Evolutionary conservation across 2,888 invertebrate species (phyloP), one percentile per base, ranked within the genome.

Genomic region (Brachyptera putata): DNA sequence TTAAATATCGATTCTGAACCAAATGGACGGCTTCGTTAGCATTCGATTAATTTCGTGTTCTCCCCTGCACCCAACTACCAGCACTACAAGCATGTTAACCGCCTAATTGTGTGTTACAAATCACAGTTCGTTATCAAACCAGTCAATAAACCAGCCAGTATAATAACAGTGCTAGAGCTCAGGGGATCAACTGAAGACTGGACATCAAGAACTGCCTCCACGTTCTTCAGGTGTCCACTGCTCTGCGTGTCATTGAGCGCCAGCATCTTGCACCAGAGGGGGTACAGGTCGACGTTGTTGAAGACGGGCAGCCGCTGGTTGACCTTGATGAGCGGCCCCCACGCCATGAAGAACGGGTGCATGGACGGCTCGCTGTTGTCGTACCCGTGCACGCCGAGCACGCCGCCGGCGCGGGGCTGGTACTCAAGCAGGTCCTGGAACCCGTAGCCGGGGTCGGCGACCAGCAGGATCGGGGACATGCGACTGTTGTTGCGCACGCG

Each of bases 361-460:
- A 89, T 88, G 53, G 75, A 74, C 43, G 69, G 63, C 1, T 77
- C 71, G 46, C 72, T 77, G 22, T 75, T 73, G 1, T 79, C 71
- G 82, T 87, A 84, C 16, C 89, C 89, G 73, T 89, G 89, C 72
- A 89, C 88, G 73, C 86, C 86, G 43, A 87, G 72, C 0, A 3
- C 7, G 4, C 2, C 21, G 14, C 53, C 53, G 5, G 53, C 36
- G 34, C 9, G 22, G 1, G 34, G 22, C 3, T 16, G 4, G 22
- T 14, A 53, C 53, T 34, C 34, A 2, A 2, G 5, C n/a, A 53
- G 22, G 21, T 53, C 53, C 3, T 53, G 21, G 53, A 53, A 53
- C 9, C 53, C 53, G 21, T 36, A 53, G 18, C 34, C 34, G 1
- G 22, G 14, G 37, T 53, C 53, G 24, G 53, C 34, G 3, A 53